Evolutionary conservation across 2,888 invertebrate species (phyloP).

Genomic region (Orthonevra nobilis): DNA sequence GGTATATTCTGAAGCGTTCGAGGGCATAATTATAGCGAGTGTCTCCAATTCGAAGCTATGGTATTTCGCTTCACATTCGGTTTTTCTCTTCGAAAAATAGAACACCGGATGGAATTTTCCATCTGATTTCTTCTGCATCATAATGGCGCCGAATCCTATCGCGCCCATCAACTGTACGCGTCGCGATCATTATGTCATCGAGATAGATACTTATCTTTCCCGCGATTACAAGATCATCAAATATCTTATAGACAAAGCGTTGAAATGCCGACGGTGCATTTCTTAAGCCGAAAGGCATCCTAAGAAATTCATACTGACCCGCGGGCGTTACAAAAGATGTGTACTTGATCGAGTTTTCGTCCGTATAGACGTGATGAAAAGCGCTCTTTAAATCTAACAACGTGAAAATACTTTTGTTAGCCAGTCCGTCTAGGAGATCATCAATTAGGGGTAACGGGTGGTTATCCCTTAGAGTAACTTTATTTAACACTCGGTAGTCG

Average conservation of each 20-base stretch:
- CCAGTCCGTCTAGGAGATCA: conserved; percentile 40
- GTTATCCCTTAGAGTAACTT: conserved; percentile 49
- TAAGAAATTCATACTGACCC: conserved; percentile 59
- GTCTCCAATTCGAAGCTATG: conserved; percentile 76
- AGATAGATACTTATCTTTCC: conserved; percentile 6
- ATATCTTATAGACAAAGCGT: neutral
- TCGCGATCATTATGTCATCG: conserved; percentile 21
- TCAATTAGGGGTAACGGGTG: conserved; percentile 52
- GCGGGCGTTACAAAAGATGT: conserved; percentile 55
- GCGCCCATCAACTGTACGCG: conserved; percentile 18
- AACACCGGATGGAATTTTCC: conserved; percentile 73
- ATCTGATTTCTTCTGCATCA: conserved; percentile 74
- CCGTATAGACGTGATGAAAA: conserved; percentile 34
- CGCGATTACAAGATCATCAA: neutral
- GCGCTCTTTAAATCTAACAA: conserved; percentile 39
- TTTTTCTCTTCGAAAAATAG: conserved; percentile 74
- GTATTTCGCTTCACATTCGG: conserved; percentile 72
- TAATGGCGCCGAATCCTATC: conserved; percentile 74
- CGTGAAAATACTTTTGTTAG: conserved; percentile 31
- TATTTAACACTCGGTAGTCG: conserved; percentile 50
- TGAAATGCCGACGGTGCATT: conserved; percentile 34
- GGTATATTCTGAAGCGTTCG: conserved; percentile 4
- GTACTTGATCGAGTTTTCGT: conserved; percentile 37
- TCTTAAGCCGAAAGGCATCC: conserved; percentile 45
- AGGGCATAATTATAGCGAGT: conserved; percentile 71